phyloP scores from a whole-genome alignment of 2,888 invertebrate genomes.

The Carterocephalus palaemon region DNA sequence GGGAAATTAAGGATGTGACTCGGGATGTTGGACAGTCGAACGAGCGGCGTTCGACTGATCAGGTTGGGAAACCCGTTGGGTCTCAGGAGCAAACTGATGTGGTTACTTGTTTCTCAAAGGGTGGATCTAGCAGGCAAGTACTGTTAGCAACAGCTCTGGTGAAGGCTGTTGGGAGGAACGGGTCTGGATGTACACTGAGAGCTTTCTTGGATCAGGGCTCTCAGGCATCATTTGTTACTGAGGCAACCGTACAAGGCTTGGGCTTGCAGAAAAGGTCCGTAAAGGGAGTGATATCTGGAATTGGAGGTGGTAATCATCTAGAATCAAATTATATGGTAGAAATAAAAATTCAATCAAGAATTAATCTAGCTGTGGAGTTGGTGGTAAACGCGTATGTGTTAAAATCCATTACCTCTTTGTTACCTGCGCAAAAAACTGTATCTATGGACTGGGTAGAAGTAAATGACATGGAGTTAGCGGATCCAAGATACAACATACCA shows the following conservation, averaged over 20 bases:
- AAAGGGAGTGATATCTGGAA: constrained; percentile 9
- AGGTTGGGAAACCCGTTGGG: constrained; percentile 8
- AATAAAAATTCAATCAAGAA: constrained; percentile 27
- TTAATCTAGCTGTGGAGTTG: constrained; percentile 15
- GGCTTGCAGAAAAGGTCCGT: constrained; percentile 18
- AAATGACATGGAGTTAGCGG: constrained; percentile 17
- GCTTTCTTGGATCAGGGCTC: constrained; percentile 25
- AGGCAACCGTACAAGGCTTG: constrained; percentile 22
- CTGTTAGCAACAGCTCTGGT: constrained; percentile 36
- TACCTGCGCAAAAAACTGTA: constrained; percentile 9
- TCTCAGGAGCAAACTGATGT: not conserved
- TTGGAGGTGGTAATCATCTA: constrained; percentile 18
- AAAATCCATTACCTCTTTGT: constrained; percentile 14
- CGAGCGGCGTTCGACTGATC: not conserved
- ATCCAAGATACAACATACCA: constrained; percentile 18
- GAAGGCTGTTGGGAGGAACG: constrained; percentile 26
- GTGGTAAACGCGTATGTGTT: constrained; percentile 18
- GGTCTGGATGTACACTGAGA: constrained; percentile 1
- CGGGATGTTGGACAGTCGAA: not conserved
- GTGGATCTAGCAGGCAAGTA: constrained; percentile 23
- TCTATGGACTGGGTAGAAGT: constrained; percentile 13
- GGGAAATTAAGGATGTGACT: not conserved
- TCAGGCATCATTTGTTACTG: constrained; percentile 23
- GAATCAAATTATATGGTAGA: constrained; percentile 26
- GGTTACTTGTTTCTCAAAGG: not conserved